These are phyloP conservation scores for Hepsetus odoe DNA, from an alignment of 2,113 vertebrate genomes.

Conservation along the genomic window DNA sequence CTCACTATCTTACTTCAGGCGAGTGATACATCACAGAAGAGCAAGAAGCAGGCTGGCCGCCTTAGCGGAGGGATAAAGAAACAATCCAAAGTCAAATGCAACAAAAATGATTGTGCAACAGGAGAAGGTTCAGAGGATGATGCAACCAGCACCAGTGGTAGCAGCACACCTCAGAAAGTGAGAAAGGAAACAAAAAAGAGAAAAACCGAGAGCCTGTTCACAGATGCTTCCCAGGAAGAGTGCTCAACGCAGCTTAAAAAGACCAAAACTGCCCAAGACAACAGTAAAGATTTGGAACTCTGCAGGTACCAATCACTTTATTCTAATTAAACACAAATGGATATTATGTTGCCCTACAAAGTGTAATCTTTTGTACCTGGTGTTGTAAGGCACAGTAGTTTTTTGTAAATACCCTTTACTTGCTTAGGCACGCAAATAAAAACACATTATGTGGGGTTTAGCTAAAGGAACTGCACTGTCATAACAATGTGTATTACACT, in stretches of 20 bases:
- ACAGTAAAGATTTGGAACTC: conserved; percentile 79
- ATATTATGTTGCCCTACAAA: background rate
- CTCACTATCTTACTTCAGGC: conserved; percentile 69
- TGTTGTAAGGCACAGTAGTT: background rate
- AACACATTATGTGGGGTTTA: too few relatives aligned
- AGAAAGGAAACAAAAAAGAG: conserved; percentile 82
- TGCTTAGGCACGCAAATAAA: too few relatives aligned
- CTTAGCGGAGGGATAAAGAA: conserved; percentile 78
- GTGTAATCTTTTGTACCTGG: background rate
- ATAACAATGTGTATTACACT: conserved; percentile 49
- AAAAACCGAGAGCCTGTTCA: conserved; percentile 74
- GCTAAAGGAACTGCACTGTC: too few relatives aligned
- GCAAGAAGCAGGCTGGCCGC: conserved; percentile 82
- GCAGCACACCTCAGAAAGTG: conserved; percentile 78
- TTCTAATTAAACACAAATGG: background rate
- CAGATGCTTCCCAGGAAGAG: conserved; percentile 76
- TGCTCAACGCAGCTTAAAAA: conserved; percentile 76
- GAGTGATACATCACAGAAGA: conserved; percentile 82
- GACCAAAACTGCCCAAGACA: conserved; percentile 76
- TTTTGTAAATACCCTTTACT: background rate
- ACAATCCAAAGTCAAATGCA: conserved; percentile 77
- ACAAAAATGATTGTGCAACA: conserved; percentile 72
- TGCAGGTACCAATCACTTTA: conserved; percentile 79
- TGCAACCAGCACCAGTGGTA: conserved; percentile 64
- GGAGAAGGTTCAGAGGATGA: conserved; percentile 86